Conservation (phyloP, 2,888 invertebrate genomes). For the Xanthostigma xanthostigma region DNA sequence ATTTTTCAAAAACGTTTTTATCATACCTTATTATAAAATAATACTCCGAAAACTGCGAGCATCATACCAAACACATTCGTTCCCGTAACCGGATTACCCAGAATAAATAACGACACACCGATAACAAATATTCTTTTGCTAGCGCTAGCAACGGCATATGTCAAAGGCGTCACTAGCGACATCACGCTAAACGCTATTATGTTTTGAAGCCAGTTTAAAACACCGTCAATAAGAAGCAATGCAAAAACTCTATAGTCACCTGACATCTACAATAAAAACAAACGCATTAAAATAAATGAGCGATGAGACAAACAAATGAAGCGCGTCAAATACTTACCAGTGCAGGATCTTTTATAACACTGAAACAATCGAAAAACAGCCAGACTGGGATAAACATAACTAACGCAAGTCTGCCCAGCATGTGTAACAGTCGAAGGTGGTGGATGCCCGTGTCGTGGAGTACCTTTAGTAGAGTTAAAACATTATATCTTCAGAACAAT, state of each 20-base stretch:
- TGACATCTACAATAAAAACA: constrained; percentile 27
- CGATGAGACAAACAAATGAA: not conserved
- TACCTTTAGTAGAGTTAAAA: constrained; percentile 32
- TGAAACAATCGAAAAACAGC: constrained; percentile 52
- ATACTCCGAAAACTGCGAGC: constrained; percentile 76
- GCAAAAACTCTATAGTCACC: constrained; percentile 39
- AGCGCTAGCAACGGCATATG: constrained; percentile 90
- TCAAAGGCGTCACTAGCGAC: constrained; percentile 80
- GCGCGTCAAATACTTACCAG: constrained; percentile 35
- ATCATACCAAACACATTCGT: constrained; percentile 82
- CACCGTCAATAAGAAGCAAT: constrained; percentile 61
- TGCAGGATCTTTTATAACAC: constrained; percentile 43
- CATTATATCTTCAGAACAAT: not conserved
- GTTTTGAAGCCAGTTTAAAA: constrained; percentile 88
- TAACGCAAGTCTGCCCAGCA: constrained; percentile 65
- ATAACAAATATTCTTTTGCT: constrained; percentile 90
- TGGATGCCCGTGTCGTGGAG: constrained; percentile 78
- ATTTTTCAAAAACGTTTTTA: not conserved
- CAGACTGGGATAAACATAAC: constrained; percentile 74
- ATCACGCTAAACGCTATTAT: constrained; percentile 88
- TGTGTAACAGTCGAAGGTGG: constrained; percentile 69
- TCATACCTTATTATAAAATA: constrained; percentile 73
- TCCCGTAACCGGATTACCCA: constrained; percentile 83
- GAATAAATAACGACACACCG: constrained; percentile 66
- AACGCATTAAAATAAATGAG: constrained; percentile 4